Evolutionary conservation across 2,797 vertebrate species (phyloP).

Genomic region (Mus caroli): DNA sequence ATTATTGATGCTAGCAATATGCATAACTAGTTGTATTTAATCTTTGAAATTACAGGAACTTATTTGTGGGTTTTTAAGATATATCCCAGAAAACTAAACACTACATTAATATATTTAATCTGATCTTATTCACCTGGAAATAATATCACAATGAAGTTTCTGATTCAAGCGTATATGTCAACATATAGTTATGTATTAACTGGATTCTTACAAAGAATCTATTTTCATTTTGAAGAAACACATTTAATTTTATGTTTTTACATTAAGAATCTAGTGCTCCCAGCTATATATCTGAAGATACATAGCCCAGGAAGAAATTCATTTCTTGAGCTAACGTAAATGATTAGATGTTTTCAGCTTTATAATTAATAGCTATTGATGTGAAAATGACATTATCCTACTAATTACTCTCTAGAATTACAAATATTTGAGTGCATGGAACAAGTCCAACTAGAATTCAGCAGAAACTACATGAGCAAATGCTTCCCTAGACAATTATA

Average conservation of each 20-base stretch:
- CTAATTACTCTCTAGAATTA: constrained; percentile 36
- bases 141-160: not conserved
- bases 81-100: not conserved
- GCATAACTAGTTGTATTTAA: not conserved
- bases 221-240: constrained; percentile 5
- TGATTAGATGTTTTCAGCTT: not conserved
- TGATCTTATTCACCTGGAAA: not conserved
- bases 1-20: not conserved
- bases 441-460: constrained; percentile 20
- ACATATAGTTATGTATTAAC: not conserved
- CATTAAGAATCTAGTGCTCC: not conserved
- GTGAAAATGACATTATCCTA: not conserved
- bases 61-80: not conserved
- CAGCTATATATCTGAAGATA: not conserved
- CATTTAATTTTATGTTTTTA: not conserved
- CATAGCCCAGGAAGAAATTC: not conserved
- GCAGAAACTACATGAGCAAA: not conserved
- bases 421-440: not conserved
- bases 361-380: constrained; percentile 28
- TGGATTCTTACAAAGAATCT: not conserved
- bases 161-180: not conserved
- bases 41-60: not conserved
- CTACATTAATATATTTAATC: not conserved
- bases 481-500: constrained; percentile 18
- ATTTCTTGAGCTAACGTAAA: constrained; percentile 17